A percentile compares a stretch with the other conserved stretches of the same genome.
Conservation (phyloP, 2,888 invertebrate genomes). For the Pemphredon lugubris region DNA sequence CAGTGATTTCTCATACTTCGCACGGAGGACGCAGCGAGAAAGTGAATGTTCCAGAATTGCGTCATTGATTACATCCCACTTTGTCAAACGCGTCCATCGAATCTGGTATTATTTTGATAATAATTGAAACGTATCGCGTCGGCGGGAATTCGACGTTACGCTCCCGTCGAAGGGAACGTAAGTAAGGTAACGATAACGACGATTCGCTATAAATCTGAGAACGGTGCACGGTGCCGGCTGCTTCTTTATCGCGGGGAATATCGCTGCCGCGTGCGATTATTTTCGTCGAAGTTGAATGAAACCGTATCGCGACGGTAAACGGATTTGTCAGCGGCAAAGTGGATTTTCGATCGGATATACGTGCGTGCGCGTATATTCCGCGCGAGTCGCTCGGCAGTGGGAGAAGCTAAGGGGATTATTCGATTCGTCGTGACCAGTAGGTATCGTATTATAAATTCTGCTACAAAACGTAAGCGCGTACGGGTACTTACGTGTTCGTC, state of each 20-base stretch:
- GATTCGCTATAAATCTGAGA: too few species aligned
- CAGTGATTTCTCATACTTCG: neutral
- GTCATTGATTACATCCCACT: neutral
- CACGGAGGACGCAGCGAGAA: neutral
- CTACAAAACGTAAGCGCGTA: slow-evolving; percentile 8
- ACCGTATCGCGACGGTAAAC: slow-evolving; percentile 65
- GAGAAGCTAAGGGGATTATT: slow-evolving; percentile 48
- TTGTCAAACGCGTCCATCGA: too few species aligned
- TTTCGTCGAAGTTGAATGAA: slow-evolving; percentile 47
- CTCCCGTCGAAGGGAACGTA: too few species aligned
- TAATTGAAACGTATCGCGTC: too few species aligned
- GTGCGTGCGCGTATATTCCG: too few species aligned
- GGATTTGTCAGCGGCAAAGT: slow-evolving; percentile 66
- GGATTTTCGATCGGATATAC: slow-evolving; percentile 52
- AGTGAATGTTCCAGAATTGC: neutral
- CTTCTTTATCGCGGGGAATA: neutral
- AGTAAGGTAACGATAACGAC: too few species aligned
- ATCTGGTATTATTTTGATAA: too few species aligned
- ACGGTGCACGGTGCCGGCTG: too few species aligned
- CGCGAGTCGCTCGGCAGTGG: too few species aligned
- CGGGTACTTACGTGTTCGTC: slow-evolving; percentile 96
- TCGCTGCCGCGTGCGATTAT: neutral
- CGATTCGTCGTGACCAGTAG: slow-evolving; percentile 21
- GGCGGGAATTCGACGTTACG: too few species aligned
- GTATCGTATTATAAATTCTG: slow-evolving; percentile 34